phyloP scores from a whole-genome alignment of 2,797 vertebrate species.

The Tarsius wallacei region DNA sequence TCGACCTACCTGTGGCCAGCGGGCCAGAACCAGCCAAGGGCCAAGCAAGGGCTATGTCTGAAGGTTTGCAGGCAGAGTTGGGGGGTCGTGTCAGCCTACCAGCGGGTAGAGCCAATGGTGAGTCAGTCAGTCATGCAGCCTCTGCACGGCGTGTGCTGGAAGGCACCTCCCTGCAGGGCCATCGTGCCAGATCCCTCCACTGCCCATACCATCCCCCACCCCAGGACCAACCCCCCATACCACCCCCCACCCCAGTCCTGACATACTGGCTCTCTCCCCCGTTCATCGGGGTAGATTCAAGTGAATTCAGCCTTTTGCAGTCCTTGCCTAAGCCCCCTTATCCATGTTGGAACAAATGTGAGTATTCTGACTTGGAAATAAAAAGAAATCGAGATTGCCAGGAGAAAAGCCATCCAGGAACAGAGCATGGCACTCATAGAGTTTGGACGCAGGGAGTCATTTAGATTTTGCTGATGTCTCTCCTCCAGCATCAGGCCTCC shows the following conservation, averaged over 20 bases:
- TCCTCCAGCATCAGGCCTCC: constrained; percentile 61
- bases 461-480: constrained; percentile 79
- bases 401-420: neutral
- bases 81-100: neutral
- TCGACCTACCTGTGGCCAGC: constrained; percentile 52
- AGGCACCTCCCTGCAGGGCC: neutral
- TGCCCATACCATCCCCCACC: too few relatives aligned
- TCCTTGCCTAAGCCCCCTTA: constrained; percentile 74
- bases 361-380: constrained; percentile 70
- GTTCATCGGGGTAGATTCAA: constrained; percentile 85
- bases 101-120: too few relatives aligned
- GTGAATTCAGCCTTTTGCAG: constrained; percentile 82
- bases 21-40: constrained; percentile 52
- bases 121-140: too few relatives aligned
- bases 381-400: constrained; percentile 72
- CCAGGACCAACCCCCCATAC: too few relatives aligned
- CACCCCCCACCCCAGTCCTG: constrained; percentile 15
- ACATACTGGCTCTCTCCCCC: constrained; percentile 78
- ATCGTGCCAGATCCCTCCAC: too few relatives aligned
- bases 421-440: constrained; percentile 60
- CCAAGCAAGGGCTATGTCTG: neutral
- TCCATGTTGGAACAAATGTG: constrained; percentile 35
- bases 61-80: neutral
- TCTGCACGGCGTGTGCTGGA: fast-evolving
- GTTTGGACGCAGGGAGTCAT: constrained; percentile 68